A percentile compares a stretch with the other conserved stretches of the same genome.
phyloP scores from a whole-genome alignment of 2,888 invertebrate genomes.

The Melipona bicolor region DNA sequence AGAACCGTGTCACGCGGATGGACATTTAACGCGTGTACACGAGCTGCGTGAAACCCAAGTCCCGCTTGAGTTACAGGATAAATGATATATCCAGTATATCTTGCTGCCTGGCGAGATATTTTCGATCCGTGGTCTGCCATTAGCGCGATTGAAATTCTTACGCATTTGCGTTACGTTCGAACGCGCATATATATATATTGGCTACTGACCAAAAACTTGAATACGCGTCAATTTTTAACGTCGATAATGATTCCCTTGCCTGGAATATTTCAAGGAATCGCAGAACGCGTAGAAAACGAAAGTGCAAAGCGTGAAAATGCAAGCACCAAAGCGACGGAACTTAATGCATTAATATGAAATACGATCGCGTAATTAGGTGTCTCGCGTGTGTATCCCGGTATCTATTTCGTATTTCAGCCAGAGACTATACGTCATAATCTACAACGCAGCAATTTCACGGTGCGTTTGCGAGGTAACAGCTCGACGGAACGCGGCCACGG shows the following conservation, averaged over 20 bases:
- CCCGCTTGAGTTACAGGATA: constrained; percentile 45
- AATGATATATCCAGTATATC: constrained; percentile 28
- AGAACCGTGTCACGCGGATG: constrained; percentile 41
- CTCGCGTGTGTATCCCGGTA: neutral
- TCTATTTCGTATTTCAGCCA: neutral
- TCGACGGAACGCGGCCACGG: constrained; percentile 25
- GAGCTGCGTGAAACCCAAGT: constrained; percentile 44
- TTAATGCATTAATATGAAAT: no score
- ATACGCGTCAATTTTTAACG: no score
- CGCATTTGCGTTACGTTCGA: neutral
- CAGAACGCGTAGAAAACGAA: no score
- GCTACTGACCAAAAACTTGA: no score
- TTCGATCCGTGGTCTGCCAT: neutral
- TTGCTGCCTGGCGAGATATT: neutral
- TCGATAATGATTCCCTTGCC: no score
- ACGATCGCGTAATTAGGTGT: constrained; percentile 22
- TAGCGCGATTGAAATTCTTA: constrained; percentile 1
- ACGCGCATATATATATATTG: neutral
- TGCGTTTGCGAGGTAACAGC: constrained; percentile 43
- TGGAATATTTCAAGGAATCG: no score
- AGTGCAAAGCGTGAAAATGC: no score
- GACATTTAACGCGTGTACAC: constrained; percentile 27
- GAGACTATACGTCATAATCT: constrained; percentile 43
- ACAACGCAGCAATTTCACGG: constrained; percentile 50
- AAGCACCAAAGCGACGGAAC: no score